Evolutionary conservation across 1,140 invertebrate genomes (phyloP).

Genomic region (fruit fly (Drosophila melanogaster)): DNA sequence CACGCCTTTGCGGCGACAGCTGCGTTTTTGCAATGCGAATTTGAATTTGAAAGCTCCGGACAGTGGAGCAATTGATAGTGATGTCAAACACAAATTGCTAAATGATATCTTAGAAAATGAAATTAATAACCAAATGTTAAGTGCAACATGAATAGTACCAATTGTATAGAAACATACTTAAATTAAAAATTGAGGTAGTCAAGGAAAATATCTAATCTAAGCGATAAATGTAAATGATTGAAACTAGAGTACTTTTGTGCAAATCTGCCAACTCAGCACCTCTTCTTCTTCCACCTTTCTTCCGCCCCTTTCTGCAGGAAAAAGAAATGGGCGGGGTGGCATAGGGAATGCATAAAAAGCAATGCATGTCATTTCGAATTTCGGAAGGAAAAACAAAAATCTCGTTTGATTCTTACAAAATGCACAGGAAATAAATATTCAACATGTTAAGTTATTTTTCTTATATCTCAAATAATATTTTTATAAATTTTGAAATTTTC

Average conservation of each 20-base stretch:
- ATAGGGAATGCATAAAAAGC: background rate
- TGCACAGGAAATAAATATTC: background rate
- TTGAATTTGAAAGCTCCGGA: conserved; percentile 2
- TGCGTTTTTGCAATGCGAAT: conserved; percentile 47
- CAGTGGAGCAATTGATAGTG: conserved; percentile 2
- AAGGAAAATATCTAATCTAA: too few relatives aligned
- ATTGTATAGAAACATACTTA: background rate
- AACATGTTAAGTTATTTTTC: too few relatives aligned
- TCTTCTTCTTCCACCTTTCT: background rate
- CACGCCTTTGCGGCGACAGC: conserved; percentile 37
- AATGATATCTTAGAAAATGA: background rate
- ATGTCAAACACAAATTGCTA: background rate
- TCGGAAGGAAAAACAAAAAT: conserved; percentile 17
- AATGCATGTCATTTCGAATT: conserved; percentile 55
- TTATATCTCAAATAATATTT: too few relatives aligned
- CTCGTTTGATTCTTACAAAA: background rate
- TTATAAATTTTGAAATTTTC: too few relatives aligned
- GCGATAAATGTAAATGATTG: conserved; percentile 57
- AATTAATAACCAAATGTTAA: background rate
- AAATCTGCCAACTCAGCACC: conserved; percentile 9
- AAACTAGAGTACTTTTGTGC: conserved; percentile 29
- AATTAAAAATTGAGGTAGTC: too few relatives aligned
- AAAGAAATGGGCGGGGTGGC: background rate
- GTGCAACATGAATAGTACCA: background rate
- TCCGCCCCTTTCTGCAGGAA: background rate